Base-by-base conservation (phyloP, 2,797 vertebrate species). In the Selene dorsalis region DNA sequence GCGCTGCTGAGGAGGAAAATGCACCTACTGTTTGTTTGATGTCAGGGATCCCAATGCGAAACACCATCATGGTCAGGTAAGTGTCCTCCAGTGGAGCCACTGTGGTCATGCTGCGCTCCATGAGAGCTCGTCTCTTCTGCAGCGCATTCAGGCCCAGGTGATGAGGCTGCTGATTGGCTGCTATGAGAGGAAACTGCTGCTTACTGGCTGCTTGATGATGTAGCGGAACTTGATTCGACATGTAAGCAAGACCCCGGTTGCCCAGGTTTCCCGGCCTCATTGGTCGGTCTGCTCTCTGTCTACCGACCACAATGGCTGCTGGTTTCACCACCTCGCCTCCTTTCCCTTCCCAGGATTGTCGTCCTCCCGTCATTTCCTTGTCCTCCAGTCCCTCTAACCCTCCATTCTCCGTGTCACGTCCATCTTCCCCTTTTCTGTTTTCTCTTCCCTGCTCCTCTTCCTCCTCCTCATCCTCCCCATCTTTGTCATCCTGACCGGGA, bases 31-130 rank as follows among this genome's bases (percentile, higher is more conserved):
- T 98, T 92, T 98, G 97, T 84, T 97, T 97, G 92, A 98, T 95
- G 93, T 98, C 97, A 0, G 97, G 97, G 81, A 98, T 97, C 55
- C 97, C 97, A 16, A 98, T 95, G 72, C 97, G 95, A 88, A 98
- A 97, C 86, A 98, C 96, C 94, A 97, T 96, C 93, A 96, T 96
- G 89, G 96, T 96, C 83, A 96, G 93, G 80, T 94, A 95, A 9
- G 94, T 82, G 84, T 98, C 96, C 73, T 97, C 97, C 6, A 95
- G 90, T 5, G 95, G 95, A 0, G 92, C 92, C 38, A 96, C 93
- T 1, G 96, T 92, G 64, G 95, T 96, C 95, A 96, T 96, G 91
- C 96, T 96, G 79, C 96, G 95, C 83, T 95, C 95, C 93, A 96
- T 96, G 71, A 93, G 91, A 75, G 93, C 95, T 74, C 96, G 89